Percentiles rank a stretch among this genome's conserved stretches.
phyloP scores from a whole-genome alignment of 1,140 invertebrate species.

The Orussus abietinus region DNA sequence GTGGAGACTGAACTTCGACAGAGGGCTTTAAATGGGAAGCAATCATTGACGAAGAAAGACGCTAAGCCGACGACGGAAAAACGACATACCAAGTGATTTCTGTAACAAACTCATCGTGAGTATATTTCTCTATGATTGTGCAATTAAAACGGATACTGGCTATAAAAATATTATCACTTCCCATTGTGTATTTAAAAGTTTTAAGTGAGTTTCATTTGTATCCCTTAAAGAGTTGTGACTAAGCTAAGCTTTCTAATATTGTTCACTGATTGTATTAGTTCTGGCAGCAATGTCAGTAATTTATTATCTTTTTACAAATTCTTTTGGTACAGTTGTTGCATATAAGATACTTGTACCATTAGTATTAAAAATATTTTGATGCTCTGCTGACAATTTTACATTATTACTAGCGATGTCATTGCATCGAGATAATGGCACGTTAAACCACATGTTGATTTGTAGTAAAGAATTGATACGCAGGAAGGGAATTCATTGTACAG shows the following conservation, averaged over 20 bases:
- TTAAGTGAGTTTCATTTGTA: no score
- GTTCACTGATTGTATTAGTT: conserved; percentile 4
- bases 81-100: conserved; percentile 6
- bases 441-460: background rate
- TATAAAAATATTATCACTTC: conserved; percentile 2
- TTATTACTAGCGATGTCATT: conserved; percentile 2
- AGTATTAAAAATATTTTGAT: conserved; percentile 1
- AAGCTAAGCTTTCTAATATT: conserved; percentile 1
- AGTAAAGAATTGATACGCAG: background rate
- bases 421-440: background rate
- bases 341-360: background rate
- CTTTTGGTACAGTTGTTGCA: no score
- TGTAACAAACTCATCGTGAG: background rate
- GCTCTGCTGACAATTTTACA: conserved; percentile 4
- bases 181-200: conserved; percentile 10
- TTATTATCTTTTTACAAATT: conserved; percentile 1
- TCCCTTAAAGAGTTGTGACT: background rate
- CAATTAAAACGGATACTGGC: conserved; percentile 3
- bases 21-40: conserved; percentile 52
- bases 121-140: conserved; percentile 6
- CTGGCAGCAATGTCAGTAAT: background rate
- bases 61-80: conserved; percentile 12
- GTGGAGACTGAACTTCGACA: conserved; percentile 60
- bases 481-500: background rate
- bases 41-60: conserved; percentile 43